Conservation (phyloP, 2,113 vertebrate species). For the Apteryx owenii region DNA sequence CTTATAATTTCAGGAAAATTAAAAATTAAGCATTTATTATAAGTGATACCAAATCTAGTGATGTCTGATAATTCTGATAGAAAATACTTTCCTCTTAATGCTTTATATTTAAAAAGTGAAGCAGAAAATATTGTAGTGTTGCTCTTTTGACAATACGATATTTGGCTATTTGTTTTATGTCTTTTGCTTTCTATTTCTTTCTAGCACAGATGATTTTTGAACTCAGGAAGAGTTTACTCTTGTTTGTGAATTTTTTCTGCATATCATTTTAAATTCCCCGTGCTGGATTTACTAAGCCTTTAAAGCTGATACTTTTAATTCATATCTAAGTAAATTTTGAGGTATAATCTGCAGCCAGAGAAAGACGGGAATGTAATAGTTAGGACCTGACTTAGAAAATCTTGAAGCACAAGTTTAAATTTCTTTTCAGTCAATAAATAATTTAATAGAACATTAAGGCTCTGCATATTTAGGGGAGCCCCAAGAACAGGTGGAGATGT, state of each 20-base stretch:
- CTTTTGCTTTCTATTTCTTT: neutral
- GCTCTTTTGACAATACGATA: neutral
- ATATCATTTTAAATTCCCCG: neutral
- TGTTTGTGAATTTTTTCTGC: neutral
- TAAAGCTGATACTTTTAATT: neutral
- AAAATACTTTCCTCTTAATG: neutral
- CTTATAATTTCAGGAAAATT: neutral
- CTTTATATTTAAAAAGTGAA: neutral
- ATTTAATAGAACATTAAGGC: neutral
- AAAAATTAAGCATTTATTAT: neutral
- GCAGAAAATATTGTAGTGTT: neutral
- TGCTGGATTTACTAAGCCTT: neutral
- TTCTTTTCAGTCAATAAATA: slow-evolving; percentile 4
- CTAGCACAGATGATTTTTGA: neutral
- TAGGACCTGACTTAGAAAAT: neutral
- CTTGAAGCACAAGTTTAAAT: neutral
- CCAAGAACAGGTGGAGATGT: neutral
- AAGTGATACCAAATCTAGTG: neutral
- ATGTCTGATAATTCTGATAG: neutral
- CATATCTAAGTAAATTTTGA: neutral
- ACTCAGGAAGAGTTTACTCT: neutral
- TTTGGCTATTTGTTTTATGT: neutral
- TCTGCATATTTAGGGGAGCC: neutral
- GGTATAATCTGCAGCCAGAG: neutral
- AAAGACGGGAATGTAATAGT: neutral